Conservation (phyloP, 2,888 invertebrate genomes). For the Oxyscelio sp. region DNA sequence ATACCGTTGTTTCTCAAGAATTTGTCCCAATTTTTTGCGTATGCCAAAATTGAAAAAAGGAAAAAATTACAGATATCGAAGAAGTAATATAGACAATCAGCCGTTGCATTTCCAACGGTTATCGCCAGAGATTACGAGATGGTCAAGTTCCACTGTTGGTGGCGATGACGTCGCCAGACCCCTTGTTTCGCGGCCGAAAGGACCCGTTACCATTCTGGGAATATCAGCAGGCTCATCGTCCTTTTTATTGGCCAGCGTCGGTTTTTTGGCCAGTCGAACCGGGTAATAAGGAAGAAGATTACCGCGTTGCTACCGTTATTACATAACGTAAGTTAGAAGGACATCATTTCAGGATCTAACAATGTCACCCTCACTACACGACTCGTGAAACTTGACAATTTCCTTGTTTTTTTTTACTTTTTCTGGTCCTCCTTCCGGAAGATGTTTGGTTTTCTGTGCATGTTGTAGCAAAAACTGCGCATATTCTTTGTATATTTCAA, state of each 20-base stretch:
- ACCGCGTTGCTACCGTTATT: slow-evolving; percentile 40
- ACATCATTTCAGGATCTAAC: slow-evolving; percentile 35
- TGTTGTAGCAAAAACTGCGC: slow-evolving; percentile 53
- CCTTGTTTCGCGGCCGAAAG: slow-evolving; percentile 34
- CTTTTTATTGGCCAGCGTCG: slow-evolving; percentile 80
- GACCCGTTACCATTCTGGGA: slow-evolving; percentile 69
- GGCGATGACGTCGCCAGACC: slow-evolving; percentile 53
- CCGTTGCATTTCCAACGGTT: slow-evolving; percentile 63
- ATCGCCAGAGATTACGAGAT: slow-evolving; percentile 47
- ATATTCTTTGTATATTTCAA: slow-evolving; percentile 53
- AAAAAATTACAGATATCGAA: slow-evolving; percentile 47
- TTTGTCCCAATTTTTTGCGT: slow-evolving; percentile 59
- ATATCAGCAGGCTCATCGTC: slow-evolving; percentile 79
- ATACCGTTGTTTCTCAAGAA: slow-evolving; percentile 69
- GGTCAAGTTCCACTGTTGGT: slow-evolving; percentile 16
- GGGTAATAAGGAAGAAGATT: slow-evolving; percentile 80
- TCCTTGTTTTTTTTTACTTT: slow-evolving; percentile 55
- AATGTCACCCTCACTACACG: slow-evolving; percentile 2
- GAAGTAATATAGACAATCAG: slow-evolving; percentile 55
- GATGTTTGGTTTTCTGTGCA: slow-evolving; percentile 50
- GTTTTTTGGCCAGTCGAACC: slow-evolving; percentile 70
- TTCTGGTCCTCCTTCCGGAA: not conserved
- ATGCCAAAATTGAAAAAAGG: slow-evolving; percentile 47
- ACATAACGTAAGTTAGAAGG: slow-evolving; percentile 52
- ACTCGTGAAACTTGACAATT: too few species aligned